Conservation (phyloP, 2,888 invertebrate genomes). For the Melanostoma scalare region DNA sequence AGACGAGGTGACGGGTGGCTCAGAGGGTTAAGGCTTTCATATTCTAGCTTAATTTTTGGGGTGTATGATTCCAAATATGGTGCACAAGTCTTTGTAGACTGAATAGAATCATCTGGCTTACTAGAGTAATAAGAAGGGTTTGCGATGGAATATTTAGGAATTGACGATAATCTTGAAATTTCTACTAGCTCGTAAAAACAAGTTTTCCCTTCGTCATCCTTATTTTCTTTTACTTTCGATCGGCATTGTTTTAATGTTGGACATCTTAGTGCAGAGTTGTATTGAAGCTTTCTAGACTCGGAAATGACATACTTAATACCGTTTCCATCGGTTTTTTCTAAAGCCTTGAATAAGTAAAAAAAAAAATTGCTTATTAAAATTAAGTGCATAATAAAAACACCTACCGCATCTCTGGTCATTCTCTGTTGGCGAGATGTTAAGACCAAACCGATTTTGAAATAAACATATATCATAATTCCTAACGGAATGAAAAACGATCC, state of each 20-base stretch:
- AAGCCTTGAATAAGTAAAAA: neutral
- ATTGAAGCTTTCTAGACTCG: conserved; percentile 79
- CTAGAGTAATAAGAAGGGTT: conserved; percentile 77
- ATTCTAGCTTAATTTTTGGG: conserved; percentile 62
- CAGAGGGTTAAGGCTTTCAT: conserved; percentile 37
- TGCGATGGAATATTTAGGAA: conserved; percentile 78
- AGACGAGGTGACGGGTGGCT: conserved; percentile 69
- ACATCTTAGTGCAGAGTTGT: conserved; percentile 75
- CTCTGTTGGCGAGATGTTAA: conserved; percentile 91
- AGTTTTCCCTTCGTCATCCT: conserved; percentile 58
- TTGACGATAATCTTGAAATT: conserved; percentile 78
- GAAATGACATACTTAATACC: conserved; percentile 76
- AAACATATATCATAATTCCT: conserved; percentile 97
- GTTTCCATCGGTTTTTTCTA: too few species aligned
- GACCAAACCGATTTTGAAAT: conserved; percentile 93
- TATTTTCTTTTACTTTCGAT: neutral
- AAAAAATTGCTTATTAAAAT: neutral
- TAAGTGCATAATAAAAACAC: conserved; percentile 28
- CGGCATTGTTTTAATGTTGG: conserved; percentile 73
- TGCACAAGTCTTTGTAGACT: conserved; percentile 77
- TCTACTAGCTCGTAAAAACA: conserved; percentile 80
- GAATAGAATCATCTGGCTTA: conserved; percentile 75
- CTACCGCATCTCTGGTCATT: conserved; percentile 84
- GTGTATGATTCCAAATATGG: conserved; percentile 78
- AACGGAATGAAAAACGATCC: conserved; percentile 98